phyloP scores from a whole-genome alignment of 1,140 invertebrate species.

The Phocides pigmalion region DNA sequence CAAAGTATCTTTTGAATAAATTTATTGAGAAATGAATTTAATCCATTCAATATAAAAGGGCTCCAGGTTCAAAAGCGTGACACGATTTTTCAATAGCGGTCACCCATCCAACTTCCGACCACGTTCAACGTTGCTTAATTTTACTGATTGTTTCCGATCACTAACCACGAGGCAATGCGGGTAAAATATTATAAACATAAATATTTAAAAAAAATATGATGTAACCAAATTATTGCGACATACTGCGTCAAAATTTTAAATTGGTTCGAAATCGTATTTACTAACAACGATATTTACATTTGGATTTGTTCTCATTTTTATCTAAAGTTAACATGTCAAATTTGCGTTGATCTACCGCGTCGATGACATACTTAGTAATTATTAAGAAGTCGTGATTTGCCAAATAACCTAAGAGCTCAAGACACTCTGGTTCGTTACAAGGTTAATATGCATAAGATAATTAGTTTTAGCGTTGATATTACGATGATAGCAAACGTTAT shows the following conservation, averaged over 20 bases:
- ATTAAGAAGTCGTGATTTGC: not conserved
- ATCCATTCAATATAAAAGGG: no score
- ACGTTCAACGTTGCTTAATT: no score
- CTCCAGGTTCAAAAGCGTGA: no score
- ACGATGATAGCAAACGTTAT: not conserved
- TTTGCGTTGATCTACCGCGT: not conserved
- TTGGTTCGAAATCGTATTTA: not conserved
- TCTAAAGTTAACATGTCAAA: not conserved
- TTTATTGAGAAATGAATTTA: no score
- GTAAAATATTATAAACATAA: no score
- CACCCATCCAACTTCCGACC: no score
- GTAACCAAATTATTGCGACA: not conserved
- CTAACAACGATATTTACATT: not conserved
- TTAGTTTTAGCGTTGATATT: conserved; percentile 9
- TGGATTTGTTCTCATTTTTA: not conserved
- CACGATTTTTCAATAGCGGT: no score
- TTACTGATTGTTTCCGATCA: no score
- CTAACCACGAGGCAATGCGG: no score
- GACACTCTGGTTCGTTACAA: not conserved
- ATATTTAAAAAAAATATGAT: no score
- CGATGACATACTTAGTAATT: not conserved
- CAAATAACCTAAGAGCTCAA: not conserved
- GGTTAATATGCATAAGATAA: conserved; percentile 8
- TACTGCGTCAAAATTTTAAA: not conserved
- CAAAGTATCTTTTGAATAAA: no score